These are phyloP conservation scores for Globia sparganii DNA, from an alignment of 2,888 invertebrate genomes.

Conservation along the genomic window DNA sequence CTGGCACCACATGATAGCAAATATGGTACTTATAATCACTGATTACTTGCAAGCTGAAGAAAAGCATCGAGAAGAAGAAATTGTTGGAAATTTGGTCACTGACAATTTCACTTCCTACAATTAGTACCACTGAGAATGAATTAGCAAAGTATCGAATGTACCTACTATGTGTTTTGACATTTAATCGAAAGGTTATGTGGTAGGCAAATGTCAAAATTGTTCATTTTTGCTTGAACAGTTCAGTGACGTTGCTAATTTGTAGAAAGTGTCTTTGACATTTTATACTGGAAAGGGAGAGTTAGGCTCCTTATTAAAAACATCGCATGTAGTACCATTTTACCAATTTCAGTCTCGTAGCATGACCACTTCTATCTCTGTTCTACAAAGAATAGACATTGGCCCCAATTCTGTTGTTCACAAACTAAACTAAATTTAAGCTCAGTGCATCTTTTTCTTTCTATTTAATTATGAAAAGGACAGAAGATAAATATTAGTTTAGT, in stretches of 20 bases:
- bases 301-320: not conserved
- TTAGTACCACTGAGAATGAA: not conserved
- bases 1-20: not conserved
- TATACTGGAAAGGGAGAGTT: not conserved
- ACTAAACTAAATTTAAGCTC: too few relatives aligned
- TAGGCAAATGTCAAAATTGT: conserved; percentile 38
- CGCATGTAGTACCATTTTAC: not conserved
- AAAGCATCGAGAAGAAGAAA: not conserved
- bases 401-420: too few relatives aligned
- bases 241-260: conserved; percentile 23
- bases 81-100: too few relatives aligned
- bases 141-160: conserved; percentile 6
- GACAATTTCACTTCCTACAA: conserved; percentile 10
- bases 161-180: conserved; percentile 31
- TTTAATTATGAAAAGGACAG: too few relatives aligned
- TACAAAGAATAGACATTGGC: not conserved
- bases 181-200: conserved; percentile 41
- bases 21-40: not conserved
- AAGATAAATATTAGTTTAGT: too few relatives aligned
- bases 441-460: too few relatives aligned
- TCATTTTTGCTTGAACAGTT: conserved; percentile 8
- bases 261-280: conserved; percentile 42
- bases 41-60: not conserved
- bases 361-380: not conserved
- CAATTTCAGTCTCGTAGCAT: not conserved